Percentiles rank a stretch among this genome's conserved stretches.
These are phyloP conservation scores for Caloenas nicobarica DNA, from an alignment of 2,113 vertebrate genomes.

Conservation along the genomic window DNA sequence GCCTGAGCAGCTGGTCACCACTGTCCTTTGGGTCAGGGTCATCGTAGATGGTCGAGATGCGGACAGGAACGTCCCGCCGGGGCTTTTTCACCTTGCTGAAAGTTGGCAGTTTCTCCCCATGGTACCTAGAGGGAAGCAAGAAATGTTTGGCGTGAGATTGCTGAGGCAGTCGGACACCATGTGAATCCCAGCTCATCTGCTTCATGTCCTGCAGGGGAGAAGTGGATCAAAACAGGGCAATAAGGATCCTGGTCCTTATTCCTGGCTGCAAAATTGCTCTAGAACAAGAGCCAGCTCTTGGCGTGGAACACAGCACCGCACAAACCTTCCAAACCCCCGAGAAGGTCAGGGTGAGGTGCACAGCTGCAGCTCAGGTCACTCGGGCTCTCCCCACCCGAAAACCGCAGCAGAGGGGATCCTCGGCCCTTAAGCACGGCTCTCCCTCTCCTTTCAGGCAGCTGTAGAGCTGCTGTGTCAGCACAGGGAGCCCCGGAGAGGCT, in stretches of 20 bases:
- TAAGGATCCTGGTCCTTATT: not conserved
- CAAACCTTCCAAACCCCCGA: not conserved
- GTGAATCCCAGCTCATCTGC: not conserved
- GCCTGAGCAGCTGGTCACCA: slow-evolving; percentile 82
- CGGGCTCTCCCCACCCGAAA: not conserved
- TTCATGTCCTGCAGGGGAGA: not conserved
- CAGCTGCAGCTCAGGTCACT: not conserved
- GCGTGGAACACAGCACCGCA: not conserved
- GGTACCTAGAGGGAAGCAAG: slow-evolving; percentile 81
- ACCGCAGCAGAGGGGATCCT: not conserved
- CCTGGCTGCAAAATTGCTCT: not conserved
- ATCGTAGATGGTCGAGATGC: slow-evolving; percentile 91
- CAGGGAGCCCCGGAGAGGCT: not conserved
- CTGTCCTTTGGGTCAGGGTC: slow-evolving; percentile 84
- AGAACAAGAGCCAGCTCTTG: not conserved
- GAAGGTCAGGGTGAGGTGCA: too few relatives aligned
- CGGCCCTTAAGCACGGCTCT: not conserved
- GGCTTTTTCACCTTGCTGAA: slow-evolving; percentile 79
- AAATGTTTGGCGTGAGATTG: rapidly evolving
- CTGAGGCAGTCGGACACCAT: not conserved
- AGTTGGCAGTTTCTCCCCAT: slow-evolving; percentile 88
- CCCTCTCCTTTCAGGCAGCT: not conserved
- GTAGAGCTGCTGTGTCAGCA: not conserved
- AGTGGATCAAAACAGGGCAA: not conserved
- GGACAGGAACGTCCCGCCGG: slow-evolving; percentile 60